Base-by-base conservation (phyloP, 2,113 vertebrate genomes). In the Myrmecophaga tridactyla region DNA sequence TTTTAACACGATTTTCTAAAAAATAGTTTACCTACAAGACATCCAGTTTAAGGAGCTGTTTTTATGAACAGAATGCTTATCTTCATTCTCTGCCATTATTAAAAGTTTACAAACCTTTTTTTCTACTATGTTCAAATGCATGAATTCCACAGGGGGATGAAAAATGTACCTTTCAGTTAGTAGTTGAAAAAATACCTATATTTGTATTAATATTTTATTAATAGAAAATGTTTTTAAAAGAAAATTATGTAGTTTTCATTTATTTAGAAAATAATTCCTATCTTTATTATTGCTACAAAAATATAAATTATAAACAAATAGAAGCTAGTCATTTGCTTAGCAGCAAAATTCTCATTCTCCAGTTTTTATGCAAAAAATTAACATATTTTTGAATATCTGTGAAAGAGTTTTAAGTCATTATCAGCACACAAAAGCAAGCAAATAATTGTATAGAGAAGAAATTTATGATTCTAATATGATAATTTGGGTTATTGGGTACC, bases 1-100 rank as follows among this genome's bases (percentile, higher is more conserved):
- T 88, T 88, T 87, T 94, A 96, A 90, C 81, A 90, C 41, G 94
- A 89, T 21, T 81, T 7, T 13, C 27, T 36, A 34, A 60, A 95
- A 53, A 81, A 65, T 58, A 56, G 1, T 53, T 73, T 75, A 73
- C 89, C 21, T 70, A 12, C 20, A 56, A 25, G 78, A 9, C 5
- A 94, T 2, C 1, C 87, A 46, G 0, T 81, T 96, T 94, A 97
- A 95, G 76, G 6, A 73, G 2, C 76, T 86, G 14, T 95, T 96
- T 96, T 86, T 14, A 58, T 3, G 43, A 6, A 94, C 46, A 77
- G 65, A 96, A 77, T 0, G 0, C 0, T 70, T 23, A 94, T 25
- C 31, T 92, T 97, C 25, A 70, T 92, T 94, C 93, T 92, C 76
- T 90, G 3, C 39, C 36, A 15, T 85, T 25, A 89, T 48, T 17